Percentiles rank a stretch among this genome's conserved stretches.
phyloP scores from a whole-genome alignment of 2,113 vertebrate genomes.

The Panurus biarmicus region DNA sequence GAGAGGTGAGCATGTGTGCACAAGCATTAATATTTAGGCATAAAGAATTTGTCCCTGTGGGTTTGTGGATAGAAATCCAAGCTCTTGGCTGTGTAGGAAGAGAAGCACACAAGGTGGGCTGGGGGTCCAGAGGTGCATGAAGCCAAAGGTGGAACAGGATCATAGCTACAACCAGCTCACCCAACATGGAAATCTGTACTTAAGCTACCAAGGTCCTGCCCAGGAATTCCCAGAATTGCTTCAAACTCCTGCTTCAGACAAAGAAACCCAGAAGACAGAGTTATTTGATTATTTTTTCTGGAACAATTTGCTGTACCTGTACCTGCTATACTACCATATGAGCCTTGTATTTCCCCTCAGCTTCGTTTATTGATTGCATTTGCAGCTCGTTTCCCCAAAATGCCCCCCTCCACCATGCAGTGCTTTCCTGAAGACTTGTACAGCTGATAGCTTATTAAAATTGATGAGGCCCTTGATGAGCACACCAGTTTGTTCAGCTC shows the following conservation, averaged over 20 bases:
- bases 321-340: neutral
- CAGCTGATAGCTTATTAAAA: slow-evolving; percentile 28
- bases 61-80: neutral
- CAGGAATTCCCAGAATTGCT: neutral
- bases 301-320: neutral
- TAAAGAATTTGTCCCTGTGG: neutral
- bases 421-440: neutral
- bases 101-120: neutral
- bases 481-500: neutral
- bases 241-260: neutral
- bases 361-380: neutral
- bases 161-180: neutral
- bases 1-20: neutral
- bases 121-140: neutral
- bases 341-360: neutral
- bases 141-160: neutral
- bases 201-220: neutral
- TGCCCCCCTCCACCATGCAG: neutral
- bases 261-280: neutral
- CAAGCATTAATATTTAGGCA: neutral
- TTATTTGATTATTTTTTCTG: neutral
- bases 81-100: neutral
- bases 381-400: neutral
- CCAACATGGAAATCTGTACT: fast-evolving
- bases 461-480: slow-evolving; percentile 19